Evolutionary conservation across 2,797 vertebrate genomes (phyloP), one percentile per base, ranked within the genome.

Genomic region (Lindbergichthys nudifrons): DNA sequence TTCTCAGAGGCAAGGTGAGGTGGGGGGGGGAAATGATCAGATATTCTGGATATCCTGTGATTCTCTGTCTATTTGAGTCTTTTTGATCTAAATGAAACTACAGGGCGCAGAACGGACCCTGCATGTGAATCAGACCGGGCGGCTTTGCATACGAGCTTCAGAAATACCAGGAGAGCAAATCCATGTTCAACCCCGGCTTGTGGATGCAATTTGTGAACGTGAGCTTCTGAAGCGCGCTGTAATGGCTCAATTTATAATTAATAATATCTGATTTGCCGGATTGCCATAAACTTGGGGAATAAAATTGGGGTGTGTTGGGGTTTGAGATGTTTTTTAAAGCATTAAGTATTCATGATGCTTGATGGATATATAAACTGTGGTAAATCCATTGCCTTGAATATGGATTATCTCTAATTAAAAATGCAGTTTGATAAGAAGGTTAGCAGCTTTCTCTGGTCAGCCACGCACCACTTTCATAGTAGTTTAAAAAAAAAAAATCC

Each of bases 401-500:
- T 97, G 97, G 97, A 97, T 97, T 96, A 96, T 94, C 87, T 93
- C 94, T 91, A 96, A 97, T 98, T 97, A 97, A 96, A 97, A 96
- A 97, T 97, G 96, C 92, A 85, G 94, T 95, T 96, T 94, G 92
- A 94, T 91, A 73, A 67, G 83, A 75, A 88, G 83, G 88, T 90
- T 87, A 80, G 75, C 77, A 71, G 88, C 73, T 39, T 86, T 78
- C 66, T 85, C 58, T 83, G 90, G 88, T 91, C 91, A 91, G 58
- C 72, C 69, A 61, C 68, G 77, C 67, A 83, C 82, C 84, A 78
- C 81, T 85, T 88, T 61, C 52, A 61, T 67, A 42, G 78, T 53
- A 58, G 84, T 83, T 52, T 39, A 26, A 5, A 5, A 12, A 80
- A 12, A 80, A 65, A 5, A 73, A 77, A 73, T 86, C 66, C 56